Evolutionary conservation across 2,888 invertebrate species (phyloP), one percentile per base, ranked within the genome.

Genomic region (Acleris literana): DNA sequence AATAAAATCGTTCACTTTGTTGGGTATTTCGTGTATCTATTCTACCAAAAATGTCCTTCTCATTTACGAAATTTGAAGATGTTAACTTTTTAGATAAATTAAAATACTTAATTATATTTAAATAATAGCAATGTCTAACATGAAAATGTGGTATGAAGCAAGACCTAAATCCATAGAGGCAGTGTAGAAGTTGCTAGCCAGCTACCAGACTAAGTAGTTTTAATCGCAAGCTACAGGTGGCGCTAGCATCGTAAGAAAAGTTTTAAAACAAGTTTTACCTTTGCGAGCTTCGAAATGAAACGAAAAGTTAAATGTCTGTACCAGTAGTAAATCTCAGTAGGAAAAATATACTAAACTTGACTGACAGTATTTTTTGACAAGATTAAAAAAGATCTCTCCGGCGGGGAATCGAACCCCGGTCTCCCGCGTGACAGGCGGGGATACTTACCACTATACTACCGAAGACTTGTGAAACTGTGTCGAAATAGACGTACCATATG

Each of bases 401-500:
- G 91, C 93, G 90, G 92, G 92, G 93, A 93, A 93, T 93, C 92
- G 93, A 93, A 93, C 93, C 92, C 92, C 91, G 92, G 93, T 93
- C 93, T 93, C 92, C 92, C 92, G 92, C 92, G 92, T 92, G 92
- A 93, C 92, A 93, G 92, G 93, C 93, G 92, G 93, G 92, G 92
- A 93, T 93, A 92, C 93, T 93, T 70, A 92, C 92, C 93, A 93
- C 92, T 93, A 93, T 92, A 93, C 92, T 92, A 93, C 92, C 92
- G 92, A 90, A 87, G 91, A 91, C 75, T 72, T 82, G 25, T 0
- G 7, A 0, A 0, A 0, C 0, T 0, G 0, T 0, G 2, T 2
- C 4, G 52, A 66, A 66, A 56, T 61, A 4, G 13, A 39, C 13
- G 39, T 39, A 39, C 39, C 3, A 1, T 39, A 39, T 39, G 1